phyloP scores from a whole-genome alignment of 2,888 invertebrate species.

The Plagodis pulveraria region DNA sequence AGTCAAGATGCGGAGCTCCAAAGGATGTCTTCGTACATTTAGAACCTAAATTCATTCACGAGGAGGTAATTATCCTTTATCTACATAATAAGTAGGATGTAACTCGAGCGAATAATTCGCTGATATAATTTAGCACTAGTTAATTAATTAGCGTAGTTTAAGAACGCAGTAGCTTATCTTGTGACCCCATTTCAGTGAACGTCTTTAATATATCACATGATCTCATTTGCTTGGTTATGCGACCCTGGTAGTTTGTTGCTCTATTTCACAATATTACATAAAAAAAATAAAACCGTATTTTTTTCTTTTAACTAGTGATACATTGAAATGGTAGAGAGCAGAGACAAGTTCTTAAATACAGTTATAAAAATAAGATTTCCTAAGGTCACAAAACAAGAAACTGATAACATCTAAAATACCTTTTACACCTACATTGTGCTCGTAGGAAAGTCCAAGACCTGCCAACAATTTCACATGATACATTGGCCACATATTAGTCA shows the following conservation, averaged over 20 bases:
- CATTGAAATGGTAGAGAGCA: neutral
- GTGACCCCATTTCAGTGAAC: slow-evolving; percentile 37
- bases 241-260: slow-evolving; percentile 28
- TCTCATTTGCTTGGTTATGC: slow-evolving; percentile 16
- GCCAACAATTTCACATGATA: slow-evolving; percentile 27
- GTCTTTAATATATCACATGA: slow-evolving; percentile 12
- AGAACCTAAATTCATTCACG: slow-evolving; percentile 59
- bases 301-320: neutral
- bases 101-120: neutral
- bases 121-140: neutral
- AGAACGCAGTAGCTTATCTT: slow-evolving; percentile 37
- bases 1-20: slow-evolving; percentile 72
- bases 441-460: slow-evolving; percentile 6
- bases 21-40: slow-evolving; percentile 71
- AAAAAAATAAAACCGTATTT: slow-evolving; percentile 9
- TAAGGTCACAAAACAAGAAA: slow-evolving; percentile 16
- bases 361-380: neutral
- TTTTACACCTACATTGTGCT: slow-evolving; percentile 18
- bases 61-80: slow-evolving; percentile 59
- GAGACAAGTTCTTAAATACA: neutral
- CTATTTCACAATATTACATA: slow-evolving; percentile 36
- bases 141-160: slow-evolving; percentile 12
- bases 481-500: slow-evolving; percentile 19
- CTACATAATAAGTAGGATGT: neutral
- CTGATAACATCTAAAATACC: slow-evolving; percentile 20